Percentiles rank a stretch among this genome's conserved stretches.
Conservation (phyloP, 2,888 invertebrate species). For the Poecilus cupreus region DNA sequence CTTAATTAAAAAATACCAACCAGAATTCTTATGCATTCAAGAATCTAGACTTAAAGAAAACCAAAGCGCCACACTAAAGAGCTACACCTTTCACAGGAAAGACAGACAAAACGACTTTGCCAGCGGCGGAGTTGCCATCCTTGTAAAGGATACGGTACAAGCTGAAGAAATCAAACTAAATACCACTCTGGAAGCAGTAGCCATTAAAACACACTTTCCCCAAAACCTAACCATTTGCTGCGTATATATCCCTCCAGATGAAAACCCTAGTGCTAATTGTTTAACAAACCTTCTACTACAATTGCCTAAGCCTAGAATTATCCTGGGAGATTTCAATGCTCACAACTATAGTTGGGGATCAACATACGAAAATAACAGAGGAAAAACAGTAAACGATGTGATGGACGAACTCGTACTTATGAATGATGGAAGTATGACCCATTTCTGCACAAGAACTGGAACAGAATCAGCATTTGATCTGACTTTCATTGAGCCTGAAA, state of each 20-base stretch:
- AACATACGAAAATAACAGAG: conserved; percentile 56
- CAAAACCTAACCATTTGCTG: conserved; percentile 40
- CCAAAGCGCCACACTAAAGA: not conserved
- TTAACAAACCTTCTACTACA: conserved; percentile 60
- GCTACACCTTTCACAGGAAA: conserved; percentile 5
- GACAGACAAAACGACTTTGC: conserved; percentile 25
- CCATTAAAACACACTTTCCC: not conserved
- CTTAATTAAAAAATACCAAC: not conserved
- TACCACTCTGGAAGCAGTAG: conserved; percentile 20
- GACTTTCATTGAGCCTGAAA: no score
- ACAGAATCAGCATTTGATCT: no score
- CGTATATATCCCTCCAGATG: conserved; percentile 57
- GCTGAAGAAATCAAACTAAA: conserved; percentile 25
- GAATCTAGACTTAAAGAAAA: conserved; percentile 24
- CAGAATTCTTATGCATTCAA: conserved; percentile 14
- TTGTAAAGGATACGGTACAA: conserved; percentile 12
- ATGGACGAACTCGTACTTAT: no score
- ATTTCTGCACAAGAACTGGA: no score
- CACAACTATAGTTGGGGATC: conserved; percentile 62
- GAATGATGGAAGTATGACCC: no score
- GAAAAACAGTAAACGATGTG: conserved; percentile 61
- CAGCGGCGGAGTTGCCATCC: conserved; percentile 14
- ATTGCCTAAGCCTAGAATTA: conserved; percentile 63
- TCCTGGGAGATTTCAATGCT: conserved; percentile 64
- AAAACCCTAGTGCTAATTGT: not conserved